Evolutionary conservation across 2,888 invertebrate genomes (phyloP).

Genomic region (Boloria euphrosyne): DNA sequence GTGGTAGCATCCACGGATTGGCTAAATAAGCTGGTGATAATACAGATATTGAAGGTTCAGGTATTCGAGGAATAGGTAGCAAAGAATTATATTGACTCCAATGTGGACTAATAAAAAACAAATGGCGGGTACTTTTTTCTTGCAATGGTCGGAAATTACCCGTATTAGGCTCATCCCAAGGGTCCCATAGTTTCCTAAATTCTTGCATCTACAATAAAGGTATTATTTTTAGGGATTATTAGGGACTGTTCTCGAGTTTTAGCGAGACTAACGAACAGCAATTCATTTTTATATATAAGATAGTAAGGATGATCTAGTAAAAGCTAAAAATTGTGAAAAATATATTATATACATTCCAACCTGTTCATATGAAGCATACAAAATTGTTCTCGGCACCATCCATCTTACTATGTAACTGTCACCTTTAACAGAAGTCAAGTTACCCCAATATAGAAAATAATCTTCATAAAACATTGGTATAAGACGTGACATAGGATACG

Average conservation of each 20-base stretch:
- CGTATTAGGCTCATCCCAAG: conserved; percentile 74
- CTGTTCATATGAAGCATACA: conserved; percentile 83
- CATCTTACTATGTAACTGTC: conserved; percentile 78
- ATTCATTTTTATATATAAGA: no score
- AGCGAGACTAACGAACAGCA: no score
- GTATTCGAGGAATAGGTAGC: conserved; percentile 66
- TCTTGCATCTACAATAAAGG: conserved; percentile 71
- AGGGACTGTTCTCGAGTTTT: no score
- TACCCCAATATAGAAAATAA: conserved; percentile 86
- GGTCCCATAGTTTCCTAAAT: conserved; percentile 80
- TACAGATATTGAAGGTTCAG: conserved; percentile 62
- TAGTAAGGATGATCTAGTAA: no score
- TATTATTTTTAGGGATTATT: no score
- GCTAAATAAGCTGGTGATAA: conserved; percentile 61
- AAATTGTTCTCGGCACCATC: conserved; percentile 82
- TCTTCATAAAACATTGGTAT: conserved; percentile 82
- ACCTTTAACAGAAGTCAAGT: conserved; percentile 68
- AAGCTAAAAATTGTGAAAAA: no score
- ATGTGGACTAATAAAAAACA: conserved; percentile 81
- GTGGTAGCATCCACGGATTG: conserved; percentile 62
- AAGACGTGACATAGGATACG: conserved; percentile 74
- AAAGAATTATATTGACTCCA: conserved; percentile 76
- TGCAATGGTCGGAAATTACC: conserved; percentile 80
- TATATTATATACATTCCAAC: conserved; percentile 51
- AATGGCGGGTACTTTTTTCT: conserved; percentile 60